Conservation (phyloP, 2,113 vertebrate genomes). For the Dissostichus mawsoni region DNA sequence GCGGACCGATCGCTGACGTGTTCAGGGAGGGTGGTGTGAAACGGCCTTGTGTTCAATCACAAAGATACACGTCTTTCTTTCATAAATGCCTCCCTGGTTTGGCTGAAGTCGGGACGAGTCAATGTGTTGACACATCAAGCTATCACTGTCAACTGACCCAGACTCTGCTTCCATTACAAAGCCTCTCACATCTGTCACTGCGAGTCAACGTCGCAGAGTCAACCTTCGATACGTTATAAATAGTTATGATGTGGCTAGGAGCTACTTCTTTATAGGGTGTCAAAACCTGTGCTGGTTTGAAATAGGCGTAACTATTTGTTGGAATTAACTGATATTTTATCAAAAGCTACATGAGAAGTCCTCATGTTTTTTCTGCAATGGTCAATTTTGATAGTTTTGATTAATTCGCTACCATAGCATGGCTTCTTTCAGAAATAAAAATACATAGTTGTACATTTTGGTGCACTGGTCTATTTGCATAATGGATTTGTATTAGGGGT, state of each 20-base stretch:
- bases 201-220: not conserved
- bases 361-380: too few relatives aligned
- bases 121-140: slow-evolving; percentile 31
- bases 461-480: too few relatives aligned
- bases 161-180: slow-evolving; percentile 22
- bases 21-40: slow-evolving; percentile 11
- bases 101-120: slow-evolving; percentile 20
- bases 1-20: not conserved
- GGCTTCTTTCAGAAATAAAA: too few relatives aligned
- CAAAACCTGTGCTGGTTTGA: not conserved
- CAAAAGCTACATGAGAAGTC: not conserved
- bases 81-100: slow-evolving; percentile 14
- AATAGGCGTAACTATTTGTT: not conserved
- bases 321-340: not conserved
- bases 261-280: not conserved
- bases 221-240: not conserved
- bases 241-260: not conserved
- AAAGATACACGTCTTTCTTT: slow-evolving; percentile 32
- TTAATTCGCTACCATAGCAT: too few relatives aligned
- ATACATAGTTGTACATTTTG: too few relatives aligned
- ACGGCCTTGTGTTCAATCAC: slow-evolving; percentile 25
- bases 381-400: too few relatives aligned
- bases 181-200: slow-evolving; percentile 19
- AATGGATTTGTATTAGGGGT: too few relatives aligned
- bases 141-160: slow-evolving; percentile 18